phyloP scores from a whole-genome alignment of 2,888 invertebrate genomes.

The Rhaphigaster nebulosa region DNA sequence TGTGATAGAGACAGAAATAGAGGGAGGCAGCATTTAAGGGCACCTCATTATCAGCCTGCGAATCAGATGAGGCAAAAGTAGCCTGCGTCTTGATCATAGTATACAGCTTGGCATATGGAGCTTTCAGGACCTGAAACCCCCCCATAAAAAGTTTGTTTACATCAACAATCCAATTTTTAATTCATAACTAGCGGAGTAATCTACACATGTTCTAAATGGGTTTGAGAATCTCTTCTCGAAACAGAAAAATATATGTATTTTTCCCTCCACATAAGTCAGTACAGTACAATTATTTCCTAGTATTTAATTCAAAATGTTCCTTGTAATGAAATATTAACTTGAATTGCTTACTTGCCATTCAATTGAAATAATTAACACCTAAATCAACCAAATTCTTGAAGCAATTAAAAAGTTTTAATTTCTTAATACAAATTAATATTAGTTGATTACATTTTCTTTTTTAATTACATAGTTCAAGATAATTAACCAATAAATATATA shows the following conservation, averaged over 20 bases:
- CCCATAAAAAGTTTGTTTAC: conserved; percentile 39
- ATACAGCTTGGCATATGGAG: conserved; percentile 96
- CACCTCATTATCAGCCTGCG: conserved; percentile 72
- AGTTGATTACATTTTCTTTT: neutral
- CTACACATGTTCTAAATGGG: neutral
- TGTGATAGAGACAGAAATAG: conserved; percentile 47
- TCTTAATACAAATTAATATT: no score
- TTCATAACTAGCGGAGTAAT: neutral
- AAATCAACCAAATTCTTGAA: neutral
- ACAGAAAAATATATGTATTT: neutral
- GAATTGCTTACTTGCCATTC: neutral
- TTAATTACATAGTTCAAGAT: neutral
- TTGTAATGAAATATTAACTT: neutral
- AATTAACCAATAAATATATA: neutral
- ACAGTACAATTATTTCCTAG: neutral
- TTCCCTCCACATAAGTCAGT: neutral
- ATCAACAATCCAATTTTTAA: neutral
- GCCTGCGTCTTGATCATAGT: conserved; percentile 96
- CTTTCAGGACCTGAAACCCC: conserved; percentile 88
- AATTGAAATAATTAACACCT: neutral
- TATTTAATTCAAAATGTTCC: neutral
- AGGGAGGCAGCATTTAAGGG: conserved; percentile 49
- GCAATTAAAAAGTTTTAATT: neutral
- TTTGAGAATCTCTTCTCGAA: neutral
- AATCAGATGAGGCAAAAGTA: conserved; percentile 83